Conservation (phyloP, 2,797 vertebrate species). For the Eremophila alpestris region DNA sequence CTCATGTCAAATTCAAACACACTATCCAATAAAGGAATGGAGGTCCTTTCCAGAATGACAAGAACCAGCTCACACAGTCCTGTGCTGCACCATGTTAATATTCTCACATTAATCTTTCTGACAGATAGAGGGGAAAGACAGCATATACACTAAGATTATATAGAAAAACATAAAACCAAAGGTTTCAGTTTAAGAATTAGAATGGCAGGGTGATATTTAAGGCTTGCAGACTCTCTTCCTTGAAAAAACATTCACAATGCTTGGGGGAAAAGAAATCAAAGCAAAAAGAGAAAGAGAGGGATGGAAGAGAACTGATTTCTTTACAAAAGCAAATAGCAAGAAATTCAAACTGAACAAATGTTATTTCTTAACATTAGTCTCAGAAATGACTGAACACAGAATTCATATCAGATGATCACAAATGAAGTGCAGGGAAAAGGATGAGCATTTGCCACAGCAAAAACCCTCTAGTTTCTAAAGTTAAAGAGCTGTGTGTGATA, state of each 20-base stretch:
- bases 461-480: neutral
- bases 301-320: neutral
- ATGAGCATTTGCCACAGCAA: neutral
- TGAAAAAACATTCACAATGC: neutral
- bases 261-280: neutral
- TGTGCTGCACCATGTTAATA: neutral
- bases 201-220: neutral
- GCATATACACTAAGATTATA: neutral
- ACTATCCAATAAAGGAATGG: neutral
- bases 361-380: neutral
- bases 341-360: neutral
- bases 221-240: neutral
- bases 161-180: neutral
- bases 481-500: neutral
- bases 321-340: neutral
- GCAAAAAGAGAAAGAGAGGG: neutral
- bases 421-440: neutral
- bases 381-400: neutral
- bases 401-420: neutral
- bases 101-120: conserved; percentile 3
- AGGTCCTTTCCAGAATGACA: neutral
- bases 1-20: neutral
- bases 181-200: neutral
- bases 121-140: neutral
- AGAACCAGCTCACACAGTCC: neutral